Evolutionary conservation across 1,140 invertebrate species (phyloP).

Genomic region (Araneus ventricosus): DNA sequence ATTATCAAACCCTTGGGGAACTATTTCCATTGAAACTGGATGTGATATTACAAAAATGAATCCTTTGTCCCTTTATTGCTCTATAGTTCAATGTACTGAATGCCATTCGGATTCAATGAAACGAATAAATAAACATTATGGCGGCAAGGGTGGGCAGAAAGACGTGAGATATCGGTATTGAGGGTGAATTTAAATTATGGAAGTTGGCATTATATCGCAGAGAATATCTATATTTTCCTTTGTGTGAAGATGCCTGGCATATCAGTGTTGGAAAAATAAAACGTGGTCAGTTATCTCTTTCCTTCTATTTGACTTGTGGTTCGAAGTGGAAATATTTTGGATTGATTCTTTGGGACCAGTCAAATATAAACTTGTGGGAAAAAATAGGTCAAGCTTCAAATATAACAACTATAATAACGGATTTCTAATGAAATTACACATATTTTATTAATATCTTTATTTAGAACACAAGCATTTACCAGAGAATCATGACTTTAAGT

Average conservation of each 20-base stretch:
- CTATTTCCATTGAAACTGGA: neutral
- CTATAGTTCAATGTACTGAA: neutral
- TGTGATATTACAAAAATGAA: neutral
- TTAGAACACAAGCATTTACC: no score
- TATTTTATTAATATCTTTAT: no score
- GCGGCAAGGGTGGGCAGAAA: neutral
- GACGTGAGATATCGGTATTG: neutral
- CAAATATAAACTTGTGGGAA: neutral
- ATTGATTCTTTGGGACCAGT: neutral
- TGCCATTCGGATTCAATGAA: neutral
- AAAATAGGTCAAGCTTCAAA: neutral
- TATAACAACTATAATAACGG: no score
- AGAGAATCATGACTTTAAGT: no score
- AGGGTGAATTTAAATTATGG: slow-evolving; percentile 52
- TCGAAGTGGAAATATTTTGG: slow-evolving; percentile 23
- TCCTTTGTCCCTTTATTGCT: slow-evolving; percentile 29
- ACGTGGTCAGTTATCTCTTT: slow-evolving; percentile 48
- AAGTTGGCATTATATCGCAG: slow-evolving; percentile 25
- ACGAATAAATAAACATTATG: slow-evolving; percentile 51
- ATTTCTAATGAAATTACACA: no score
- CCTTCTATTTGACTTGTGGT: slow-evolving; percentile 55
- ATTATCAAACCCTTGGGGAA: neutral
- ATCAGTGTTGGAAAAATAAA: slow-evolving; percentile 45
- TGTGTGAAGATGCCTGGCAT: slow-evolving; percentile 34
- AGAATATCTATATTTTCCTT: slow-evolving; percentile 51